phyloP scores from a whole-genome alignment of 2,888 invertebrate genomes.

The Lathronympha strigana region DNA sequence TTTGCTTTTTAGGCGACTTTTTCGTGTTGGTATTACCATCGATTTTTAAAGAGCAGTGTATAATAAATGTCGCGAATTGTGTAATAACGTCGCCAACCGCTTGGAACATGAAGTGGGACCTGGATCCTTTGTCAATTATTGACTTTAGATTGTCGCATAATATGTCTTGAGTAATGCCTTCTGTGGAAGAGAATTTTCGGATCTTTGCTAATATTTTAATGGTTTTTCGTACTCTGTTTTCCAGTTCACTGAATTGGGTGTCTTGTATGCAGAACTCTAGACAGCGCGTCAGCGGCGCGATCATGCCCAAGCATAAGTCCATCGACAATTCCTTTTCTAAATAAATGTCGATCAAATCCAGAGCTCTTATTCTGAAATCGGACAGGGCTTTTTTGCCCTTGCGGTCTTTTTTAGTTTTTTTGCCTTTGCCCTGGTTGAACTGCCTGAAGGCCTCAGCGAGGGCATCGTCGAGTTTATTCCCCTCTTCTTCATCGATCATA shows the following conservation, averaged over 20 bases:
- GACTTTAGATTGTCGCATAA: conserved; percentile 83
- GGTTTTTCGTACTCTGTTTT: conserved; percentile 85
- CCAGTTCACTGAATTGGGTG: conserved; percentile 87
- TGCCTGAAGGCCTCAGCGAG: conserved; percentile 89
- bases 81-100: conserved; percentile 87
- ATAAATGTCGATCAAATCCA: conserved; percentile 90
- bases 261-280: conserved; percentile 89
- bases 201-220: conserved; percentile 85
- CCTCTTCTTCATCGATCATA: conserved; percentile 90
- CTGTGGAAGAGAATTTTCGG: conserved; percentile 84
- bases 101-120: conserved; percentile 86
- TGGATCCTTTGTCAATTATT: conserved; percentile 86
- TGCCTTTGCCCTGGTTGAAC: conserved; percentile 80
- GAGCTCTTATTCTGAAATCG: conserved; percentile 89
- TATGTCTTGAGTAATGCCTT: conserved; percentile 81
- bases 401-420: conserved; percentile 82
- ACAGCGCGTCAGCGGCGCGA: conserved; percentile 87
- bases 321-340: conserved; percentile 88
- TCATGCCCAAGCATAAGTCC: conserved; percentile 87
- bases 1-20: conserved; percentile 67
- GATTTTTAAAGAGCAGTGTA: conserved; percentile 85
- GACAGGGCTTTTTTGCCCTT: conserved; percentile 87
- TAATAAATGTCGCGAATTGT: conserved; percentile 86
- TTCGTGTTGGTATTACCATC: conserved; percentile 50
- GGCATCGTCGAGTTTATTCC: conserved; percentile 88